phyloP scores from a whole-genome alignment of 2,797 vertebrate genomes.

The Enteromius thamalakanensis region DNA sequence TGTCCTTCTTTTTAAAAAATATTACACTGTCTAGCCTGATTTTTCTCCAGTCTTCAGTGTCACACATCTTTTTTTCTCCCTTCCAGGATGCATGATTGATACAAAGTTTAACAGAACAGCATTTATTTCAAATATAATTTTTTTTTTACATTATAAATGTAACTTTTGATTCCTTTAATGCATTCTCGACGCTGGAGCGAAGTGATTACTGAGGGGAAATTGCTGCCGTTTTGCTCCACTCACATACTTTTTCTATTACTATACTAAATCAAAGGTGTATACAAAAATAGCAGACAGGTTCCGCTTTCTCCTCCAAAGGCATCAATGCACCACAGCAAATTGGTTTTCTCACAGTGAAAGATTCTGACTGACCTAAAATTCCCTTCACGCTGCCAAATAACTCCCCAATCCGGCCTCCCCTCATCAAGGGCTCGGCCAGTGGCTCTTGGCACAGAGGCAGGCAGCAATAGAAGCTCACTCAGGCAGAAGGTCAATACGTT shows the following conservation, averaged over 20 bases:
- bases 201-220: neutral
- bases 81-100: neutral
- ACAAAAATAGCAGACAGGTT: neutral
- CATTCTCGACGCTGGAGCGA: neutral
- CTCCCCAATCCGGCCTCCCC: neutral
- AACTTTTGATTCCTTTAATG: neutral
- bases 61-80: neutral
- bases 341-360: slow-evolving; percentile 7
- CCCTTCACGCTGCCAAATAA: neutral
- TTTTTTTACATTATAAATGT: neutral
- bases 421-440: slow-evolving; percentile 1
- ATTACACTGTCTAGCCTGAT: neutral
- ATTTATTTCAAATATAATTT: neutral
- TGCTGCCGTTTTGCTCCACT: neutral
- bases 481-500: slow-evolving; percentile 29
- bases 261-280: slow-evolving; percentile 9
- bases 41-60: neutral
- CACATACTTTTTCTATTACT: slow-evolving; percentile 9
- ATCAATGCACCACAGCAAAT: slow-evolving; percentile 16
- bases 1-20: neutral
- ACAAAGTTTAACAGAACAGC: neutral
- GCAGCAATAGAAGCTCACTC: slow-evolving; percentile 31
- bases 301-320: neutral
- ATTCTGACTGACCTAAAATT: slow-evolving; percentile 20
- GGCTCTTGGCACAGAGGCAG: neutral